Evolutionary conservation across 2,888 invertebrate species (phyloP), one percentile per base, ranked within the genome.

Genomic region (Latrodectus hesperus): DNA sequence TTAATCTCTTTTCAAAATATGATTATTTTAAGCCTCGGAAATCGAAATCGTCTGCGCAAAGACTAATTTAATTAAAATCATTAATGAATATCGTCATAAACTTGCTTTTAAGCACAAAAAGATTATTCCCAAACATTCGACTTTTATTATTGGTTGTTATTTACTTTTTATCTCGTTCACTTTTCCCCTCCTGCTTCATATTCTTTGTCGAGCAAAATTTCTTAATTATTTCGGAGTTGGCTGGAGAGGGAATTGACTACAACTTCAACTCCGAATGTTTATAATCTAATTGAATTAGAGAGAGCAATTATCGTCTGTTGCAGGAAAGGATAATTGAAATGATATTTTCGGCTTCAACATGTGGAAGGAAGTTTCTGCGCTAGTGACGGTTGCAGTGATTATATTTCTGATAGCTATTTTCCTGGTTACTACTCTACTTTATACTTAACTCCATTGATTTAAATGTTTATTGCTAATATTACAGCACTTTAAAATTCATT

Each of bases 181-280:
- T 22, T 22, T 22, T 22, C 1, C 22, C 22, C 12, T 67, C 17
- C 17, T 67, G n/a, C 16, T 22, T 22, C 17, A n/a, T 67, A n/a
- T 67, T 67, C 67, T 22, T n/a, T 67, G 11, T 17, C 11, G 17
- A 64, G 75, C 49, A 75, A 75, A 78, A 78, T 68, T 85, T 74
- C 85, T 79, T 85, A 85, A 85, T 85, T 85, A 85, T 85, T 85
- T 84, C 79, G 77, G 72, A 73, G 78, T 78, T 79, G 79, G 68
- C 74, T 79, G 82, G 75, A 53, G 55, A 55, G 16, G 55, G 55
- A 55, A 55, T 16, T 55, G 11, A 55, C 55, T 55, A 55, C 55
- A 55, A 55, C 55, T 55, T 55, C 55, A 3, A 55, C 16, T 16
- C 6, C 16, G 22, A 16, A 14, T 55, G 68, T 71, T 22, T 51